These are phyloP conservation scores for Tinea trinotella DNA, from an alignment of 2,888 invertebrate species.

Conservation along the genomic window DNA sequence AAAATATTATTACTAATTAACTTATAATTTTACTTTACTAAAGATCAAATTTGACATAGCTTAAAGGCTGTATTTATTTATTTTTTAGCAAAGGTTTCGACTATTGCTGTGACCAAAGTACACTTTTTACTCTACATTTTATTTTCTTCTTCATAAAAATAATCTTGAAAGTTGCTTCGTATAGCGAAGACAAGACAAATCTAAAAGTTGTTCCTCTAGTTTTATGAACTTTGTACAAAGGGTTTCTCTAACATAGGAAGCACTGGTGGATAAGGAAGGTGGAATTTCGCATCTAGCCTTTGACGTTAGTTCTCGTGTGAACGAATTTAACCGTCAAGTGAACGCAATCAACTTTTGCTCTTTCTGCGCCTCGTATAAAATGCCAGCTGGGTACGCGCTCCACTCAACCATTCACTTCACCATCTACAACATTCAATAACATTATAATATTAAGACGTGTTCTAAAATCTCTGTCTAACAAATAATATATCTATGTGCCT, in stretches of 20 bases:
- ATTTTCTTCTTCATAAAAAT: too few species aligned
- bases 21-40: too few species aligned
- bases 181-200: too few species aligned
- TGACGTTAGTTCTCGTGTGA: constrained; percentile 26
- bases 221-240: not conserved
- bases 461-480: not conserved
- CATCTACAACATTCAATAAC: not conserved
- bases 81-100: too few species aligned
- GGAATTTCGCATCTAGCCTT: constrained; percentile 10
- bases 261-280: not conserved
- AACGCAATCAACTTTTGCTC: constrained; percentile 31
- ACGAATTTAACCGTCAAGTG: constrained; percentile 35
- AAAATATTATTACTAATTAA: too few species aligned
- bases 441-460: not conserved
- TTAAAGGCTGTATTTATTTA: not conserved
- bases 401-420: not conserved
- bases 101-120: too few species aligned
- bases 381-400: constrained; percentile 8
- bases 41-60: too few species aligned
- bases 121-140: too few species aligned
- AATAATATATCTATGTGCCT: not conserved
- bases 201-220: not conserved
- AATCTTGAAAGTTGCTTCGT: too few species aligned
- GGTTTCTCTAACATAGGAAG: not conserved
- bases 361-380: constrained; percentile 13